phyloP scores from a whole-genome alignment of 2,888 invertebrate species.

The Papilio demoleus region DNA sequence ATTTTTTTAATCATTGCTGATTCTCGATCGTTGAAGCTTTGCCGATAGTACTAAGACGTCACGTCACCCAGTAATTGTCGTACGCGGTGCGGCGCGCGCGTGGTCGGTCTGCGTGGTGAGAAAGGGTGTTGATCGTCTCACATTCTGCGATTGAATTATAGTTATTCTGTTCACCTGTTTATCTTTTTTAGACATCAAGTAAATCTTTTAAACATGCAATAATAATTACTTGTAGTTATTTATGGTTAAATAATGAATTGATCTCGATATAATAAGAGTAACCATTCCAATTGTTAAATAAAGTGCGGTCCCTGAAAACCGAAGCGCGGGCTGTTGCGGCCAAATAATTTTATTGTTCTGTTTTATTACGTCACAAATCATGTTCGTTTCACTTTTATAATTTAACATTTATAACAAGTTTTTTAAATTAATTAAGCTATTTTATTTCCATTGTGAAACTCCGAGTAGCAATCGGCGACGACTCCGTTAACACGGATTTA shows the following conservation, averaged over 20 bases:
- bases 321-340: conserved; percentile 21
- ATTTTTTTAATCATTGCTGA: no score
- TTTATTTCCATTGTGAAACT: no score
- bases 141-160: no score
- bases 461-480: no score
- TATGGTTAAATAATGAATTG: conserved; percentile 21
- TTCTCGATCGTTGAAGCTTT: no score
- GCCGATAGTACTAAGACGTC: no score
- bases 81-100: no score
- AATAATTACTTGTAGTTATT: background rate
- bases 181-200: background rate
- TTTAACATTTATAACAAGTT: background rate
- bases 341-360: conserved; percentile 25
- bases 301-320: conserved; percentile 18
- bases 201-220: background rate
- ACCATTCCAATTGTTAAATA: conserved; percentile 19
- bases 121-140: no score
- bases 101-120: no score
- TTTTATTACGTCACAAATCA: background rate
- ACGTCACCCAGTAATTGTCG: no score
- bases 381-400: background rate
- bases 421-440: background rate
- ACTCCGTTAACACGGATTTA: no score
- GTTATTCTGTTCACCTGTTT: no score
- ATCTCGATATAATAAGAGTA: conserved; percentile 32